Evolutionary conservation across 2,113 vertebrate genomes (phyloP).

Genomic region (cattle (Bos taurus)): ARS-UCD2.0 NC_037348.1:41304501-41305000

Average conservation of each 20-base stretch:
- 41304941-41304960: background rate
- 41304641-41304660: background rate
- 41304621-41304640: background rate
- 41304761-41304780: background rate
- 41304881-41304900: background rate
- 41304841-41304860: background rate
- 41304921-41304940: background rate
- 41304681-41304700: background rate
- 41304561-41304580: background rate
- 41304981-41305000: background rate
- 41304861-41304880: background rate
- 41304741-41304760: background rate
- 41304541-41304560: background rate
- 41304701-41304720: background rate
- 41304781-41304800: background rate
- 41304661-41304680: background rate
- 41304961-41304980: background rate
- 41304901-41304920: background rate
- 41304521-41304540: background rate
- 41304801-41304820: background rate
- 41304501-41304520: background rate
- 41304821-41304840: background rate
- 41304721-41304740: background rate
- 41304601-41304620: background rate
- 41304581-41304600: rapidly evolving